Evolutionary conservation across 2,113 vertebrate species (phyloP).

Genomic region (Ahaetulla prasina): DNA sequence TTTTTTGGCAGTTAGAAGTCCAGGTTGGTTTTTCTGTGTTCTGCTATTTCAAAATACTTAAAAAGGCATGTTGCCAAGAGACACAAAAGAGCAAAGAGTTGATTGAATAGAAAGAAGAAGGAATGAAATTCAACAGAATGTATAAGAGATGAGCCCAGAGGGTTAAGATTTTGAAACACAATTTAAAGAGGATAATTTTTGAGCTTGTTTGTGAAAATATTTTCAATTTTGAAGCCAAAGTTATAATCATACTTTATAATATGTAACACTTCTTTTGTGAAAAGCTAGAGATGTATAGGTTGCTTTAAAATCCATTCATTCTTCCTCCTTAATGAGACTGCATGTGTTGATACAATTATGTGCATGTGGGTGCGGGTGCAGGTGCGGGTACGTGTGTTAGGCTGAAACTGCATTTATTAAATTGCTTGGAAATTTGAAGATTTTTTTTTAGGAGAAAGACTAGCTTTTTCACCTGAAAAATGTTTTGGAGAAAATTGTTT

Average conservation of each 20-base stretch:
- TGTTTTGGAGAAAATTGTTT: neutral
- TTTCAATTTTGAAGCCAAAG: no score
- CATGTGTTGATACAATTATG: no score
- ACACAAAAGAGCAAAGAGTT: neutral
- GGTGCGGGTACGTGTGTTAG: neutral
- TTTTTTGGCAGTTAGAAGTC: neutral
- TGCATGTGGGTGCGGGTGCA: neutral
- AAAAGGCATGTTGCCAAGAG: neutral
- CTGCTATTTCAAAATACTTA: neutral
- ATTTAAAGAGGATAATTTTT: neutral
- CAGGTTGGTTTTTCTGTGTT: neutral
- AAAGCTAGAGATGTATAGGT: neutral
- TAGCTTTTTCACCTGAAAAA: neutral
- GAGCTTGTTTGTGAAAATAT: neutral
- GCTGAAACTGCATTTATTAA: neutral
- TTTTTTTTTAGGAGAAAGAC: neutral
- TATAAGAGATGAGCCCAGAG: neutral
- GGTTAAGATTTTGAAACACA: neutral
- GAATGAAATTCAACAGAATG: neutral
- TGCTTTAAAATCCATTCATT: no score
- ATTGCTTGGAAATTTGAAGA: neutral
- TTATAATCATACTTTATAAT: no score
- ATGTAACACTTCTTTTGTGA: neutral
- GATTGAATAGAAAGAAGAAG: neutral
- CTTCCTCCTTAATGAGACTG: no score